phyloP scores from a whole-genome alignment of 1,140 invertebrate genomes.

The Drosophila sechellia region DNA sequence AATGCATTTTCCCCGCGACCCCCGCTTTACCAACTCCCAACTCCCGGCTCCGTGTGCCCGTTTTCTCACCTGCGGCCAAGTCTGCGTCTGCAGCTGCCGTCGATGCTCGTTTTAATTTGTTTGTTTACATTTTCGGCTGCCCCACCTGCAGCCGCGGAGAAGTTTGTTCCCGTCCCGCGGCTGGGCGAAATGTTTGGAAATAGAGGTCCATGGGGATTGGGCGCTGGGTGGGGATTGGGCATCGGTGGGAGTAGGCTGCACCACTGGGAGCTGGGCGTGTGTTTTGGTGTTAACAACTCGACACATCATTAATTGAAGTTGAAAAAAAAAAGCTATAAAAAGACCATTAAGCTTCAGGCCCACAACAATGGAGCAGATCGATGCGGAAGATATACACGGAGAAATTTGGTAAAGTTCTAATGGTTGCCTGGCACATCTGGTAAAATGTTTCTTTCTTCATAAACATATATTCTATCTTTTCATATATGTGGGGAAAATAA shows the following conservation, averaged over 20 bases:
- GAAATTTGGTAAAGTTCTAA: not conserved
- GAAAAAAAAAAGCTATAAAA: constrained; percentile 80
- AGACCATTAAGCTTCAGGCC: constrained; percentile 71
- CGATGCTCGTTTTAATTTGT: constrained; percentile 80
- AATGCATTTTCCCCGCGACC: constrained; percentile 41
- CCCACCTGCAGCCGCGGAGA: constrained; percentile 49
- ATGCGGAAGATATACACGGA: not conserved
- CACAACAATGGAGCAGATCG: constrained; percentile 32
- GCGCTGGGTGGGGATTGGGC: not conserved
- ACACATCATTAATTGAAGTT: constrained; percentile 82
- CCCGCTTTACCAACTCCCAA: constrained; percentile 14
- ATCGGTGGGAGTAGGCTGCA: constrained; percentile 9
- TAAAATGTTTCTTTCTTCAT: not conserved
- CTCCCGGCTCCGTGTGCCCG: constrained; percentile 34
- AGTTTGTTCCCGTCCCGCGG: constrained; percentile 65
- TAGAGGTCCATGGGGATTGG: constrained; percentile 35
- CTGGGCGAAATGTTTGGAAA: constrained; percentile 73
- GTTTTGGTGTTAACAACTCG: constrained; percentile 81
- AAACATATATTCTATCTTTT: not conserved
- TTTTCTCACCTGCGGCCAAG: constrained; percentile 70
- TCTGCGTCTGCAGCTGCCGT: constrained; percentile 40
- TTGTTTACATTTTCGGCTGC: constrained; percentile 73
- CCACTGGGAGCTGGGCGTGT: constrained; percentile 44
- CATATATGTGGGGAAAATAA: not conserved
- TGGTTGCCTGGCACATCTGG: not conserved